These are phyloP conservation scores for Danaus melanippus DNA, from an alignment of 1,140 invertebrate species.

Conservation along the genomic window DNA sequence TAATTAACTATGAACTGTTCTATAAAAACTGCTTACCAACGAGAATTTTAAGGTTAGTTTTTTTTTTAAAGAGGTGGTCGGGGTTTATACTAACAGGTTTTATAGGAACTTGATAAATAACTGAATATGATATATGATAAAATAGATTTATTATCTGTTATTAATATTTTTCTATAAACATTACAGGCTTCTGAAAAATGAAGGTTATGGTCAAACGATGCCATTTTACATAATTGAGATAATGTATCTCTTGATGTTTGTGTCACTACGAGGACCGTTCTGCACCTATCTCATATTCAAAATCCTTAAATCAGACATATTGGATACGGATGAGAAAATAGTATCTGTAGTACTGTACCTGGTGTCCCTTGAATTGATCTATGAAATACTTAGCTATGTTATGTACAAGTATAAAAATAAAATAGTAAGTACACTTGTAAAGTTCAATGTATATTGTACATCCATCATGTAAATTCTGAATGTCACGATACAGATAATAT, in stretches of 20 bases:
- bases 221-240: slow-evolving; percentile 45
- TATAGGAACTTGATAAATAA: too few relatives aligned
- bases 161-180: slow-evolving; percentile 1
- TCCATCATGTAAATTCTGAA: background rate
- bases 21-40: too few relatives aligned
- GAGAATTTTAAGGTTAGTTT: too few relatives aligned
- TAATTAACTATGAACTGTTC: too few relatives aligned
- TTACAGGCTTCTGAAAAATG: slow-evolving; percentile 51
- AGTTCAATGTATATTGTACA: background rate
- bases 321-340: slow-evolving; percentile 48
- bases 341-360: slow-evolving; percentile 41
- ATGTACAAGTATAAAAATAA: slow-evolving; percentile 51
- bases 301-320: slow-evolving; percentile 38
- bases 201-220: slow-evolving; percentile 36
- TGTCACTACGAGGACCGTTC: slow-evolving; percentile 40
- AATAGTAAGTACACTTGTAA: slow-evolving; percentile 42
- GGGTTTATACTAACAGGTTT: too few relatives aligned
- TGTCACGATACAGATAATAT: too few relatives aligned
- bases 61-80: too few relatives aligned
- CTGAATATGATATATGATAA: background rate
- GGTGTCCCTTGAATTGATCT: slow-evolving; percentile 47
- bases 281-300: slow-evolving; percentile 44
- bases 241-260: slow-evolving; percentile 41
- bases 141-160: slow-evolving; percentile 9
- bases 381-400: slow-evolving; percentile 52